A percentile compares a stretch with the other conserved stretches of the same genome.
Evolutionary conservation across 2,113 vertebrate genomes (phyloP).

Genomic region (Smithornis capensis): DNA sequence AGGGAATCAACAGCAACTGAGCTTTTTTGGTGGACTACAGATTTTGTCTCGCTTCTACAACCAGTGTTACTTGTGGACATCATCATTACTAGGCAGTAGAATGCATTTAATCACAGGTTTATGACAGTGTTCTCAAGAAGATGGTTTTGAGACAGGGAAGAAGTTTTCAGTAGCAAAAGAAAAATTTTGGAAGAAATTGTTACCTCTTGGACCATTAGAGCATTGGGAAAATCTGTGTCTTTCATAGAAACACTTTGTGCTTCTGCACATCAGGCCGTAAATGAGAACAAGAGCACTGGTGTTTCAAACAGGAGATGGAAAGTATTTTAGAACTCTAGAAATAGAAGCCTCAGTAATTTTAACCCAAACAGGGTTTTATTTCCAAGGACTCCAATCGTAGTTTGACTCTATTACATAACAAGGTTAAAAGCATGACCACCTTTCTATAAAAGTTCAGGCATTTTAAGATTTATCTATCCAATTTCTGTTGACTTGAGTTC

Average conservation of each 20-base stretch:
- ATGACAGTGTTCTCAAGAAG: background rate
- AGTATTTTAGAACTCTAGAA: background rate
- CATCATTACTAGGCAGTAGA: background rate
- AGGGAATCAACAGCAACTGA: background rate
- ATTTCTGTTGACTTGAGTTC: background rate
- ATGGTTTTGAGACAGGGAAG: background rate
- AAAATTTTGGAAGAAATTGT: background rate
- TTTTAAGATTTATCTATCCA: background rate
- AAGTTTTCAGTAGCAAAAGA: background rate
- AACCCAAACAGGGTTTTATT: background rate
- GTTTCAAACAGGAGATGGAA: background rate
- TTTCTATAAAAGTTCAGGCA: background rate
- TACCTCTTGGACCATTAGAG: background rate
- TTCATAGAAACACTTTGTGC: background rate
- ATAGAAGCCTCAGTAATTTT: background rate
- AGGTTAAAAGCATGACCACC: background rate
- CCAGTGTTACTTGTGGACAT: background rate
- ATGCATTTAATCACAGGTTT: background rate
- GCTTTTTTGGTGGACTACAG: background rate
- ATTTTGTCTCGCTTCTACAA: background rate
- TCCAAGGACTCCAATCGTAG: background rate
- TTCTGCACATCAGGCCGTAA: background rate
- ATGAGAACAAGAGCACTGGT: background rate
- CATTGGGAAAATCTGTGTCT: background rate
- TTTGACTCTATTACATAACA: background rate